phyloP scores from a whole-genome alignment of 2,888 invertebrate species.

The Chymomyza caudatula region DNA sequence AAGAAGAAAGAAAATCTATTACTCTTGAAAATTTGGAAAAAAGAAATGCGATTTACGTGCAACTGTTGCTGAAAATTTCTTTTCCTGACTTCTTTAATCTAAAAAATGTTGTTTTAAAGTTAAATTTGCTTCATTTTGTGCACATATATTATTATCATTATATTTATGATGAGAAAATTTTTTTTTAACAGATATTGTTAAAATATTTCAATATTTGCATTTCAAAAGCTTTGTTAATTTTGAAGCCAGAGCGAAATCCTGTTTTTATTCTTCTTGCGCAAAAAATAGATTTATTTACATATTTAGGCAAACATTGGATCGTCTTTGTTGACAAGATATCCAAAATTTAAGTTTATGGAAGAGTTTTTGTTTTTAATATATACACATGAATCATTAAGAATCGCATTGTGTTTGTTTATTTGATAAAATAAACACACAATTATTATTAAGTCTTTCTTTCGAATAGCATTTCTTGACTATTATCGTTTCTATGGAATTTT shows the following conservation, averaged over 20 bases:
- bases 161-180: neutral
- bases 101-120: too few relatives aligned
- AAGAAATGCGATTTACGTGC: too few relatives aligned
- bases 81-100: too few relatives aligned
- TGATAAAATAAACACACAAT: neutral
- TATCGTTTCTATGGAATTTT: too few relatives aligned
- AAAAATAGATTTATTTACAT: conserved; percentile 1
- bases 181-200: too few relatives aligned
- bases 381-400: neutral
- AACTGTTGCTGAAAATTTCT: too few relatives aligned
- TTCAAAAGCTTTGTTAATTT: neutral
- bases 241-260: neutral
- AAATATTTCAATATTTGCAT: too few relatives aligned
- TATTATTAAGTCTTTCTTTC: neutral
- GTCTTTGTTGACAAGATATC: neutral
- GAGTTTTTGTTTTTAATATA: neutral
- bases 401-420: neutral
- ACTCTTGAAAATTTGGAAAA: too few relatives aligned
- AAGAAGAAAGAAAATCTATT: too few relatives aligned
- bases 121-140: too few relatives aligned
- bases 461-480: too few relatives aligned
- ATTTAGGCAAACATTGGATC: conserved; percentile 17
- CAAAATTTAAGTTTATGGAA: neutral
- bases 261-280: neutral
- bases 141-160: too few relatives aligned